Conservation (phyloP, 2,797 vertebrate species). For the Ateles fusciceps region DNA sequence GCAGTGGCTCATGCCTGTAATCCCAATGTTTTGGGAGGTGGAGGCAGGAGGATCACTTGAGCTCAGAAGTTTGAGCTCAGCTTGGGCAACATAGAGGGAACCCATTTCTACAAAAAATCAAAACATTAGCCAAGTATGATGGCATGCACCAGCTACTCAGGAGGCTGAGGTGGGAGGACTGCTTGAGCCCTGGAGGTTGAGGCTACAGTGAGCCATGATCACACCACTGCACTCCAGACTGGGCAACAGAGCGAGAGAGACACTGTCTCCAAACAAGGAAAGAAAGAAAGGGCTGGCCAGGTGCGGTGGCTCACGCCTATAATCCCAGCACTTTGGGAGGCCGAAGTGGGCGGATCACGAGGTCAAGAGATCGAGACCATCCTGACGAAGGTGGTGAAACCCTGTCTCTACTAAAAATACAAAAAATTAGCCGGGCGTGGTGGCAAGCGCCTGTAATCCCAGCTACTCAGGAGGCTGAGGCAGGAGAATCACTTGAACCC, state of each 20-base stretch:
- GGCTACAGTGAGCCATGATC: not conserved
- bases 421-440: not conserved
- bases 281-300: not conserved
- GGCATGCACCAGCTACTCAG: not conserved
- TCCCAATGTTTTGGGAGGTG: not conserved
- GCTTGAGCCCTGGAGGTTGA: not conserved
- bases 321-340: not conserved
- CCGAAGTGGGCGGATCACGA: not conserved
- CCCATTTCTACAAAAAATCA: not conserved
- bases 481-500: not conserved
- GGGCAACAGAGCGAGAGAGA: not conserved
- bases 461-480: not conserved
- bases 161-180: not conserved
- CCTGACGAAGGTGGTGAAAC: not conserved
- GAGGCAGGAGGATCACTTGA: not conserved
- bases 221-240: not conserved
- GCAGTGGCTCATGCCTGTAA: not conserved
- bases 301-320: not conserved
- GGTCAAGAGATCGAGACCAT: not conserved
- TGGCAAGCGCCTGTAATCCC: not conserved
- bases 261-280: not conserved
- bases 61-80: not conserved
- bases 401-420: not conserved
- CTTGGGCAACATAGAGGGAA: not conserved
- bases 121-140: not conserved